These are phyloP conservation scores for Hemiscyllium ocellatum DNA, from an alignment of 2,113 vertebrate genomes.

Conservation along the genomic window DNA sequence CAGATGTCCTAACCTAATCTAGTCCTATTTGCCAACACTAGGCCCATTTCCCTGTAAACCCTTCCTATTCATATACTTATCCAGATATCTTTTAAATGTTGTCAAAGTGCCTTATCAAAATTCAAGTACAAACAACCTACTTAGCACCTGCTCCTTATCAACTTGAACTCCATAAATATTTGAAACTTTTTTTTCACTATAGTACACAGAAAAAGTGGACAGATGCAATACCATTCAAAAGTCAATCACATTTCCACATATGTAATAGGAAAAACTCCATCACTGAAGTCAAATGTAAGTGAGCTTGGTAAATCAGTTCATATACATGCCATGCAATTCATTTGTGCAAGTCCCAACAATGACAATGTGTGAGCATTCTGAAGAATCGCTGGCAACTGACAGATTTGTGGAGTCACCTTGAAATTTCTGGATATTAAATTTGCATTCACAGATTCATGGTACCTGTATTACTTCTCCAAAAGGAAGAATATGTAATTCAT, in stretches of 20 bases:
- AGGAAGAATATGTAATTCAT: neutral
- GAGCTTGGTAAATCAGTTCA: neutral
- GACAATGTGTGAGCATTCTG: neutral
- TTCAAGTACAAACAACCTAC: neutral
- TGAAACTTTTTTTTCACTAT: neutral
- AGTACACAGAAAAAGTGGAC: neutral
- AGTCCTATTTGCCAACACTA: too few species aligned
- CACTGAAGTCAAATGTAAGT: neutral
- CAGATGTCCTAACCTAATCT: too few species aligned
- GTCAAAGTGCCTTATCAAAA: neutral
- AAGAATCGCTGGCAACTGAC: neutral
- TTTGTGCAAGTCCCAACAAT: neutral
- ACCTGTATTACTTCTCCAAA: neutral
- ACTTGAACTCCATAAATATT: neutral
- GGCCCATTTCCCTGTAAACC: too few species aligned
- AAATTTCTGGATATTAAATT: neutral
- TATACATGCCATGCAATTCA: neutral
- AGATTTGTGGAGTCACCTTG: neutral
- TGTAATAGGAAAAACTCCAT: neutral
- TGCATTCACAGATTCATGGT: constrained; percentile 10
- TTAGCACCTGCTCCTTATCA: neutral
- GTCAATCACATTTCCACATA: neutral
- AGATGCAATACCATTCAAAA: neutral
- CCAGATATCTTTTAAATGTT: too few species aligned
- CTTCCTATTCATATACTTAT: too few species aligned